Percentiles rank a stretch among this genome's conserved stretches.
Conservation (phyloP, 1,140 invertebrate genomes). For the Macrobrachium nipponense region DNA sequence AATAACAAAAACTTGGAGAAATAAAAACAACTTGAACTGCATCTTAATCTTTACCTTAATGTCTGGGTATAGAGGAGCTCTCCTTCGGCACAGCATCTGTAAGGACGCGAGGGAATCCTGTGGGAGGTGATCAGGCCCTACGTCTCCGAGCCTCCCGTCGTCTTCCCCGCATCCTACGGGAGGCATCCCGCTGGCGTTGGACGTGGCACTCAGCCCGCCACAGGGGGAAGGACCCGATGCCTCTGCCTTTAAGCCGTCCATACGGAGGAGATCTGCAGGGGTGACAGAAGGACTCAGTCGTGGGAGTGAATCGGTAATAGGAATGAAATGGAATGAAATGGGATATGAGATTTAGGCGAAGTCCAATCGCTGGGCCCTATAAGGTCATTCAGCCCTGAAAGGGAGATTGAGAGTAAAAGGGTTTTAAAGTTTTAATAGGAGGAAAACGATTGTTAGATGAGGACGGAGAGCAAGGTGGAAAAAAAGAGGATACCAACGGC, state of each 20-base stretch:
- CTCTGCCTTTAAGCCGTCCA: constrained; percentile 21
- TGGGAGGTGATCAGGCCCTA: background rate
- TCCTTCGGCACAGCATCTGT: constrained; percentile 39
- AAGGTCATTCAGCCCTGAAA: background rate
- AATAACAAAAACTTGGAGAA: background rate
- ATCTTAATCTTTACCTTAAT: constrained; percentile 10
- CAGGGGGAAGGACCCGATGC: background rate
- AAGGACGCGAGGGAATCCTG: constrained; percentile 42
- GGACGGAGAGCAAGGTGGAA: background rate
- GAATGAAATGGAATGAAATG: background rate
- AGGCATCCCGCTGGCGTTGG: background rate
- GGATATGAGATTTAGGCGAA: background rate
- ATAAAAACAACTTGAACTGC: background rate
- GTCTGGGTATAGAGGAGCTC: constrained; percentile 38
- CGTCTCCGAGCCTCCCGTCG: background rate
- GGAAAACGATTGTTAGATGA: background rate
- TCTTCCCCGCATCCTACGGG: background rate
- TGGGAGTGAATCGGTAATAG: background rate
- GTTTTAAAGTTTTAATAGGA: background rate
- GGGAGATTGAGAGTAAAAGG: constrained; percentile 7
- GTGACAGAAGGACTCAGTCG: background rate
- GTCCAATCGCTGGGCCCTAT: background rate
- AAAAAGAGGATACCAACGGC: background rate
- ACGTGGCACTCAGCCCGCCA: constrained; percentile 9
- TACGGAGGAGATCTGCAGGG: constrained; percentile 21